Percentiles rank a stretch among this genome's conserved stretches.
These are phyloP conservation scores for Agonopterix heracliana DNA, from an alignment of 2,888 invertebrate genomes.

Conservation along the genomic window DNA sequence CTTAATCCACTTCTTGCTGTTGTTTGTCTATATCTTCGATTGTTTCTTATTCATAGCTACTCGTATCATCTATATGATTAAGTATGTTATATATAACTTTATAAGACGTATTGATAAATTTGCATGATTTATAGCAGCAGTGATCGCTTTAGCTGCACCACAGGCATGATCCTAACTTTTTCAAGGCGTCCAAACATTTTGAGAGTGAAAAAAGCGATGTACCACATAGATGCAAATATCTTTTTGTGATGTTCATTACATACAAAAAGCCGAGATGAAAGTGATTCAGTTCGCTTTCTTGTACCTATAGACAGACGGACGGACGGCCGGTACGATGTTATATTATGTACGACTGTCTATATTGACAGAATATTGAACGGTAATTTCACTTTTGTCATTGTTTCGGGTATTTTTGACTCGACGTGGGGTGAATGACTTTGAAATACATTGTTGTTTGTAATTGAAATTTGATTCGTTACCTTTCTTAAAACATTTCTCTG, in stretches of 20 bases:
- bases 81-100: too few species aligned
- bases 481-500: too few species aligned
- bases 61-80: too few species aligned
- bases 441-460: neutral
- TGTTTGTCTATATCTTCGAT: too few species aligned
- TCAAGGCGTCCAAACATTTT: constrained; percentile 46
- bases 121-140: too few species aligned
- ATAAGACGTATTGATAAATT: too few species aligned
- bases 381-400: constrained; percentile 22
- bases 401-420: constrained; percentile 11
- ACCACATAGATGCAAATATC: constrained; percentile 68
- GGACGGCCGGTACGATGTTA: constrained; percentile 10
- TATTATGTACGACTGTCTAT: constrained; percentile 22
- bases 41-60: too few species aligned
- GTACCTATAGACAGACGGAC: constrained; percentile 21
- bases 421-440: neutral
- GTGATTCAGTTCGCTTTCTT: constrained; percentile 65
- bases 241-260: constrained; percentile 62
- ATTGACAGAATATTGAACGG: constrained; percentile 36
- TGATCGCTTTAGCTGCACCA: constrained; percentile 24
- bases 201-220: constrained; percentile 55
- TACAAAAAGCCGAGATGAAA: constrained; percentile 60
- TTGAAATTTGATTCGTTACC: too few species aligned
- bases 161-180: constrained; percentile 24
- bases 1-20: too few species aligned